phyloP scores from a whole-genome alignment of 2,888 invertebrate genomes.

The Metallyticus violacea region DNA sequence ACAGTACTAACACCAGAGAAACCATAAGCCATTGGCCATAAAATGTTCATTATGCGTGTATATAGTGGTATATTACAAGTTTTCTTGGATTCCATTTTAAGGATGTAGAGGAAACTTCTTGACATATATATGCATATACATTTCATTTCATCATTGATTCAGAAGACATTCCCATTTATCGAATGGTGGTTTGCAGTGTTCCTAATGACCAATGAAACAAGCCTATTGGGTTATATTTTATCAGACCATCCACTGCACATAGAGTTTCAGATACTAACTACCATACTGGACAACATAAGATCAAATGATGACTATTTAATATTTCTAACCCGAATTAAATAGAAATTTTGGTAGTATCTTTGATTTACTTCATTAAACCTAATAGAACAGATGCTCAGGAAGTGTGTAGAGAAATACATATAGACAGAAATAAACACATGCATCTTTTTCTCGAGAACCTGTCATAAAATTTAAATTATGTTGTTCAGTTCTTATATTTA shows the following conservation, averaged over 20 bases:
- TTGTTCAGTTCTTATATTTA: neutral
- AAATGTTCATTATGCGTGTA: neutral
- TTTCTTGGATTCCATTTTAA: neutral
- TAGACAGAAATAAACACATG: too few relatives aligned
- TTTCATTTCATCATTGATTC: neutral
- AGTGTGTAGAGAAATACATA: neutral
- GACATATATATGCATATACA: too few relatives aligned
- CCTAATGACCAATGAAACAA: neutral
- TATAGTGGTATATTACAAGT: neutral
- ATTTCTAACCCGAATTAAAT: neutral
- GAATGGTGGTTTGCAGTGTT: neutral
- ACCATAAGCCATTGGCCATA: neutral
- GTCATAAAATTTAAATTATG: neutral
- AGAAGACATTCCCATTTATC: neutral
- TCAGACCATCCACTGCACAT: neutral
- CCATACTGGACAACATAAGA: neutral
- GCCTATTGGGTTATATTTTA: neutral
- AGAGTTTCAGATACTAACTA: neutral
- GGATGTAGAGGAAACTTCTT: too few relatives aligned
- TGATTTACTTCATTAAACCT: neutral
- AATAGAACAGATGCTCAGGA: neutral
- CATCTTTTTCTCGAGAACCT: neutral
- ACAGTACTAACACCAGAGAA: neutral
- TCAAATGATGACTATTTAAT: neutral
- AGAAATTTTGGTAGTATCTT: neutral